phyloP scores from a whole-genome alignment of 2,888 invertebrate genomes.

The Synergus japonicus region DNA sequence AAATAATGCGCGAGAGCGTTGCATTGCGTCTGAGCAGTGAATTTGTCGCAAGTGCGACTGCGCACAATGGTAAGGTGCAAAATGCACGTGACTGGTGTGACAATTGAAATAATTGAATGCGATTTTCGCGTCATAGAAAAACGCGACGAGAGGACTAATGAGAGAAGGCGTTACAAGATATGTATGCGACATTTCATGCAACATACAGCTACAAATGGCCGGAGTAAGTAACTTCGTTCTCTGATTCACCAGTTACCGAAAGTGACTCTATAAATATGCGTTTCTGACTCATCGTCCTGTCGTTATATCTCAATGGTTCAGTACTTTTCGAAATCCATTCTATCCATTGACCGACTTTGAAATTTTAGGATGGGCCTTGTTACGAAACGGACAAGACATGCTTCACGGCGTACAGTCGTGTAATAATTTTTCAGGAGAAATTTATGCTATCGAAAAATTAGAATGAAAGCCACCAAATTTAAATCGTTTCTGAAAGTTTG shows the following conservation, averaged over 20 bases:
- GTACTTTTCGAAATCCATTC: conserved; percentile 26
- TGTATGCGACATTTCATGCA: not conserved
- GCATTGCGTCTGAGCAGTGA: not conserved
- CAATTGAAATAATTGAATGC: not conserved
- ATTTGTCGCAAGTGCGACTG: not conserved
- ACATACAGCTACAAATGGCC: conserved; percentile 8
- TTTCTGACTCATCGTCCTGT: conserved; percentile 60
- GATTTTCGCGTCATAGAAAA: not conserved
- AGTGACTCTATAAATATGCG: conserved; percentile 60
- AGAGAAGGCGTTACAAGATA: not conserved
- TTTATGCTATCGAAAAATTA: not conserved
- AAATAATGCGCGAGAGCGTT: not conserved
- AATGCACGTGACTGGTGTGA: not conserved
- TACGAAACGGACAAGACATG: not conserved
- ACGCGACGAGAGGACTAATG: conserved; percentile 5
- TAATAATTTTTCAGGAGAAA: not conserved
- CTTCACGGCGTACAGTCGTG: not conserved
- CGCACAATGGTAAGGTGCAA: not conserved
- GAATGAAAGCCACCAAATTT: not conserved
- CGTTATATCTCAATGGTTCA: conserved; percentile 37
- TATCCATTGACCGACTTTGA: not conserved
- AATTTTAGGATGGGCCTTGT: not conserved
- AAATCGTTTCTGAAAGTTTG: not conserved
- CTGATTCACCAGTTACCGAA: conserved; percentile 42
- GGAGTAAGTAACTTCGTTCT: conserved; percentile 47